Base-by-base conservation (phyloP, 2,888 invertebrate species). In the Aspidiotus destructor region DNA sequence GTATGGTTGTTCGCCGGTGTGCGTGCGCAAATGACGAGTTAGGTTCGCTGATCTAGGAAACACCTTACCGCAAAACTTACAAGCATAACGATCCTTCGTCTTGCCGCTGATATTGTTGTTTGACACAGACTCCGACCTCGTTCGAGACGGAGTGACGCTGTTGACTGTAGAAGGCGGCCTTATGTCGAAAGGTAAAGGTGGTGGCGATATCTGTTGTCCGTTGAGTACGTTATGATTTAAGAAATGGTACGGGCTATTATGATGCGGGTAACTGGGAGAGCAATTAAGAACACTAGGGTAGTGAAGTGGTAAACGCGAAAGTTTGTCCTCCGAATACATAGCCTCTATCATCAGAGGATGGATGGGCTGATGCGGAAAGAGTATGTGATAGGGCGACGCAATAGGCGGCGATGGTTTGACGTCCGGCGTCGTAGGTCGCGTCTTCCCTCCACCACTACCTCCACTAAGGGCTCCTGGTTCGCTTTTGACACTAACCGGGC, bases 1-100 rank as follows among this genome's bases (percentile, higher is more conserved):
- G 81, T 95, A 95, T 15, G 95, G 95, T 77, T 95, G 95, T 77
- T 98, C 98, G 68, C 98, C 98, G 7, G 98, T 98, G 79, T 98
- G 98, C 42, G 98, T 99, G 73, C 98, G 84, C 75, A 98, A 82
- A 78, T 99, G 98, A 72, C 98, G 83, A 63, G 98, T 99, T 70
- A 98, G 81, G 78, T 99, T 98, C 10, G 98, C 98, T 68, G 95
- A 95, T 64, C 98, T 85, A 0, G 98, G 98, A 78, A 98, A 99
- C 17, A 96, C 88, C 79, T 96, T 93, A 63, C 95, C 95, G 78
- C 98, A 98, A 79, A 93, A 98, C 76, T 95, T 95, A 81, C 98
- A 98, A 60, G 94, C 90, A 79, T 98, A 98, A 65, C 93, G 85
- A 78, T 95, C 94, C 76, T 91, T 87, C 28, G 40, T 58, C 16